Conservation (phyloP, 2,888 invertebrate species). For the Limenitis camilla region DNA sequence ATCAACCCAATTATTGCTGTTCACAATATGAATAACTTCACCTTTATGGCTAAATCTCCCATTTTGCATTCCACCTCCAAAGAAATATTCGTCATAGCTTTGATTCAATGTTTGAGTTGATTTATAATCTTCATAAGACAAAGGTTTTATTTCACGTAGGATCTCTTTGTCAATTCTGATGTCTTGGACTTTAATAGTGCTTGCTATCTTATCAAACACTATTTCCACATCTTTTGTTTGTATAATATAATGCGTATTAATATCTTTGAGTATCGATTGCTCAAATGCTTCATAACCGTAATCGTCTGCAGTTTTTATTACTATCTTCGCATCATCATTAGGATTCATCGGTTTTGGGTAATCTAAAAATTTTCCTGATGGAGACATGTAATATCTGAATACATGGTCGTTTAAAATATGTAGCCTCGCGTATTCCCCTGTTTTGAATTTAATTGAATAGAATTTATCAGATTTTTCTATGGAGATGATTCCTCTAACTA, state of each 20-base stretch:
- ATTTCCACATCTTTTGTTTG: slow-evolving; percentile 48
- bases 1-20: slow-evolving; percentile 56
- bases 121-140: slow-evolving; percentile 39
- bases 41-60: slow-evolving; percentile 63
- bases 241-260: slow-evolving; percentile 37
- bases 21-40: slow-evolving; percentile 48
- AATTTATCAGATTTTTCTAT: slow-evolving; percentile 42
- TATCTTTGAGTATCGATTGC: slow-evolving; percentile 38
- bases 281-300: slow-evolving; percentile 46
- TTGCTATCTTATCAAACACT: slow-evolving; percentile 45
- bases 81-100: slow-evolving; percentile 49
- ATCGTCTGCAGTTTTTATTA: slow-evolving; percentile 40
- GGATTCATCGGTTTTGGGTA: slow-evolving; percentile 52
- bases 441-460: slow-evolving; percentile 43
- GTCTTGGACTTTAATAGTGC: slow-evolving; percentile 47
- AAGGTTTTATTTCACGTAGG: slow-evolving; percentile 43
- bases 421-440: slow-evolving; percentile 47
- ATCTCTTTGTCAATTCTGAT: slow-evolving; percentile 45
- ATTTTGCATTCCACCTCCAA: slow-evolving; percentile 67
- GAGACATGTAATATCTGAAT: slow-evolving; percentile 59
- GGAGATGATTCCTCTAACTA: slow-evolving; percentile 36
- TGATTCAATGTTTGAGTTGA: slow-evolving; percentile 46
- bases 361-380: slow-evolving; percentile 47
- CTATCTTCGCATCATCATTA: slow-evolving; percentile 51
- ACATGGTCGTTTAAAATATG: slow-evolving; percentile 56